phyloP scores from a whole-genome alignment of 2,888 invertebrate genomes.

The Latrodectus elegans region DNA sequence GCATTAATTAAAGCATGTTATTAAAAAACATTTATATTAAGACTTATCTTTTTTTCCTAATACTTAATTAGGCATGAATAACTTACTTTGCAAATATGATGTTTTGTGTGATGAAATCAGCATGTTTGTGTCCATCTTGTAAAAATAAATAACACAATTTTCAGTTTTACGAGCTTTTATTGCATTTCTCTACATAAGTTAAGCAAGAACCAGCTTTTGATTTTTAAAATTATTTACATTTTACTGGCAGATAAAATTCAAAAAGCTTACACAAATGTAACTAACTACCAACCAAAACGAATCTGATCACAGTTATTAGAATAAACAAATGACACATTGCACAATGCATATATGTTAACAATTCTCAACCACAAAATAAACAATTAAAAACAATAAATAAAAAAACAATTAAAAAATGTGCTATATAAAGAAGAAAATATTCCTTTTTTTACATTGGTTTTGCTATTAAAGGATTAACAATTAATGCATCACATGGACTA shows the following conservation, averaged over 20 bases:
- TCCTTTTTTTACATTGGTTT: constrained; percentile 37
- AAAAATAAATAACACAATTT: constrained; percentile 52
- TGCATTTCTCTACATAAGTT: constrained; percentile 62
- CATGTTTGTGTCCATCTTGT: constrained; percentile 47
- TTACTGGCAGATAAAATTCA: constrained; percentile 61
- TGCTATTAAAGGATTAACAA: constrained; percentile 60
- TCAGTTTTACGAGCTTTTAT: constrained; percentile 57
- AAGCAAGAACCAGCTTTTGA: constrained; percentile 63
- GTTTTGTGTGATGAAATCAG: background rate
- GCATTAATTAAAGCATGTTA: too few species aligned
- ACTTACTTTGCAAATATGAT: background rate
- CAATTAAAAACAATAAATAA: constrained; percentile 27
- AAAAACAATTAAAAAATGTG: constrained; percentile 6
- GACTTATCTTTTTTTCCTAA: background rate
- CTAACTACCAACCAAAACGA: constrained; percentile 63
- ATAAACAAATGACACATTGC: constrained; percentile 42
- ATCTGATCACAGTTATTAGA: constrained; percentile 64
- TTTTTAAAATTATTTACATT: constrained; percentile 56
- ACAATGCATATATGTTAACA: constrained; percentile 45
- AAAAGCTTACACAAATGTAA: constrained; percentile 55
- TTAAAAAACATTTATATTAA: too few species aligned
- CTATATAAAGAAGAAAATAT: background rate
- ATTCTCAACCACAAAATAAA: constrained; percentile 60
- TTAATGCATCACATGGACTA: constrained; percentile 60
- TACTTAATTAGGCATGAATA: background rate